A percentile compares a stretch with the other conserved stretches of the same genome.
phyloP scores from a whole-genome alignment of 2,797 vertebrate species.

The Ambastaia sidthimunki region DNA sequence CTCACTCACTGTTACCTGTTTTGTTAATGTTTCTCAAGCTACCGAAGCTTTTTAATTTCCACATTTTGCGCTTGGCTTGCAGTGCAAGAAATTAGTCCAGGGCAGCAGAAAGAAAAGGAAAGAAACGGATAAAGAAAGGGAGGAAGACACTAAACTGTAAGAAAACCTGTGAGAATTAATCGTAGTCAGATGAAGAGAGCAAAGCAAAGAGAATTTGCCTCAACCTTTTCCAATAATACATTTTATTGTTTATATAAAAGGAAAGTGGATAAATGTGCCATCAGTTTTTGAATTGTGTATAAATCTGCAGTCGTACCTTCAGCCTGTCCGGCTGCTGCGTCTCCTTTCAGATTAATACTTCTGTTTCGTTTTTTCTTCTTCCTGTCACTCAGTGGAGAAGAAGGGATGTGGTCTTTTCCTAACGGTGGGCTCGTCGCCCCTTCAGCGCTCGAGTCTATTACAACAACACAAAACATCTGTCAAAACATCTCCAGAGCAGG shows the following conservation, averaged over 20 bases:
- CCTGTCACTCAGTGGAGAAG: conserved; percentile 88
- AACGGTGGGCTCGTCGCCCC: conserved; percentile 74
- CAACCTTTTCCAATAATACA: background rate
- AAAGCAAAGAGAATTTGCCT: background rate
- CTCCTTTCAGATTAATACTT: conserved; percentile 90
- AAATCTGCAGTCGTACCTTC: conserved; percentile 81
- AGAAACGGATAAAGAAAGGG: conserved; percentile 41
- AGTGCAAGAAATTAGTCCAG: conserved; percentile 71
- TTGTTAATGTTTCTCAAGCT: conserved; percentile 99
- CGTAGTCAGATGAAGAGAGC: background rate
- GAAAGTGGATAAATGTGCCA: background rate
- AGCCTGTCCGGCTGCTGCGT: conserved; percentile 86
- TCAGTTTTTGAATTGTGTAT: background rate
- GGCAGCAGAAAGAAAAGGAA: conserved; percentile 58
- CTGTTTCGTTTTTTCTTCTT: conserved; percentile 96
- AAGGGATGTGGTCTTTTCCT: conserved; percentile 82
- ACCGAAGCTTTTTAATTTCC: conserved; percentile 99
- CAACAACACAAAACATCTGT: background rate
- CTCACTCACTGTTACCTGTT: conserved; percentile 41
- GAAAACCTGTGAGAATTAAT: conserved; percentile 21
- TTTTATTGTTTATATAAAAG: background rate
- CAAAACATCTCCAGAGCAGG: background rate
- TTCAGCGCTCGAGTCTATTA: conserved; percentile 73
- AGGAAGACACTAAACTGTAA: conserved; percentile 50
- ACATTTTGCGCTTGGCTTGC: conserved; percentile 99